Conservation (phyloP, 2,888 invertebrate species). For the Stenoptilia bipunctidactyla region DNA sequence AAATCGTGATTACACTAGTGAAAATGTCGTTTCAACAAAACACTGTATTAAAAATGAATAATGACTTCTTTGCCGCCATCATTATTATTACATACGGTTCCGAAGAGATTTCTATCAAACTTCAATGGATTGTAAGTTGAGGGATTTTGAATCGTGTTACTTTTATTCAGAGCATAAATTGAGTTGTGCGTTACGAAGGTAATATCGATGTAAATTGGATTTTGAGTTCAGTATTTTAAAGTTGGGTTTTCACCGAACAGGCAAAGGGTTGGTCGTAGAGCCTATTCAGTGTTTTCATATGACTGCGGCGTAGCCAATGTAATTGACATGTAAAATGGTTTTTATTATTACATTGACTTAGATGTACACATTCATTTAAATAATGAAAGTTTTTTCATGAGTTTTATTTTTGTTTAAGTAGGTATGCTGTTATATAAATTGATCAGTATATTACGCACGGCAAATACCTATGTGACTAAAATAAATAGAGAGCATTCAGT, state of each 20-base stretch:
- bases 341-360: no score
- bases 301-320: conserved; percentile 59
- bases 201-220: conserved; percentile 23
- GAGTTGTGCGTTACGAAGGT: no score
- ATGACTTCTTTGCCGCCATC: conserved; percentile 64
- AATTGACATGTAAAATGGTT: conserved; percentile 64
- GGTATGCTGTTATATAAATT: no score
- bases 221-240: conserved; percentile 20
- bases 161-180: no score
- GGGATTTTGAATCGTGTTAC: no score
- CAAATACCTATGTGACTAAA: no score
- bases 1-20: conserved; percentile 65
- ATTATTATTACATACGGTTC: conserved; percentile 49
- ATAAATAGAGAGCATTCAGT: no score
- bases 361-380: no score
- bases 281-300: conserved; percentile 42
- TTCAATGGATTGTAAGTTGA: no score
- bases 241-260: conserved; percentile 23
- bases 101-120: conserved; percentile 56
- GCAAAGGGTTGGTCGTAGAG: conserved; percentile 21
- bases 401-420: no score
- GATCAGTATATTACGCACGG: no score
- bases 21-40: conserved; percentile 69
- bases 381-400: no score
- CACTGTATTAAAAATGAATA: conserved; percentile 69